Conservation (phyloP, 2,888 invertebrate genomes). For the Auanema sp. region DNA sequence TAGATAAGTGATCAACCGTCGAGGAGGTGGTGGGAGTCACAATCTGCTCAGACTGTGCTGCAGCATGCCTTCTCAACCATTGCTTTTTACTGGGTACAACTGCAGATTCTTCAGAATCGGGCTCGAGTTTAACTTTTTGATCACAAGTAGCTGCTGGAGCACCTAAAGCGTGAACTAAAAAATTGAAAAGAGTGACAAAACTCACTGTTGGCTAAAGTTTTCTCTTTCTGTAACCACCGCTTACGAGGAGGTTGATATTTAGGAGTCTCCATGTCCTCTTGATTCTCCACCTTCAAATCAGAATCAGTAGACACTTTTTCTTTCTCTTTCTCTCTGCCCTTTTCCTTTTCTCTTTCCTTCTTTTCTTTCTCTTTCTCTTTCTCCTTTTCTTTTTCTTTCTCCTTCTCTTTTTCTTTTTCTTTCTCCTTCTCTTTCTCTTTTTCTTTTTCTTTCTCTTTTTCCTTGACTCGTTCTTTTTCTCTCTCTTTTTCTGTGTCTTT, state of each 20-base stretch:
- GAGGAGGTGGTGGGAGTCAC: too few species aligned
- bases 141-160: background rate
- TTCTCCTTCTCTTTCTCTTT: slow-evolving; percentile 3
- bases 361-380: slow-evolving; percentile 4
- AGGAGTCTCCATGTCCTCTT: background rate
- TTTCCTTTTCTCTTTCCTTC: slow-evolving; percentile 1
- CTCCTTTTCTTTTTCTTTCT: slow-evolving; percentile 1
- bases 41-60: background rate
- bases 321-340: slow-evolving; percentile 1
- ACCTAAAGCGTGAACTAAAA: background rate
- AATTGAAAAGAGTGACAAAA: background rate
- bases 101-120: background rate
- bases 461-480: background rate
- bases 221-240: slow-evolving; percentile 1
- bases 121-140: background rate
- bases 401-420: background rate
- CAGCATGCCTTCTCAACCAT: background rate
- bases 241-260: background rate
- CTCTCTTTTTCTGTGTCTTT: background rate
- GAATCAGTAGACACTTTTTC: background rate
- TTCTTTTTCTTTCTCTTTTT: background rate
- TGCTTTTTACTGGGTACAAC: background rate
- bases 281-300: background rate
- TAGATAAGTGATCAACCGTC: too few species aligned
- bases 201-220: background rate